Percentiles rank a stretch among this genome's conserved stretches.
Conservation (phyloP, 2,888 invertebrate genomes). For the Drosophila kanekoi region DNA sequence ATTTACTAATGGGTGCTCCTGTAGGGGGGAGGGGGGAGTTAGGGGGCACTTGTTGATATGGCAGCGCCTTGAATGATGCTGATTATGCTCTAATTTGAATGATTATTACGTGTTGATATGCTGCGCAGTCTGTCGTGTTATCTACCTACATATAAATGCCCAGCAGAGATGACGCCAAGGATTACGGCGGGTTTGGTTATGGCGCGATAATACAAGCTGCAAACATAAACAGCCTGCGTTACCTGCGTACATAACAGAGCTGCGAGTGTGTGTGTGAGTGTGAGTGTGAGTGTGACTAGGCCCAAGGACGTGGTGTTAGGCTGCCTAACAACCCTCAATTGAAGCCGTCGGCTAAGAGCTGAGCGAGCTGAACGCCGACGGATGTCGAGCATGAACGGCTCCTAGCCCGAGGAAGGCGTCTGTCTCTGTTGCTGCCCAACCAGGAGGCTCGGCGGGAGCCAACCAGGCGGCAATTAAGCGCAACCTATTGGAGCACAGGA, state of each 20-base stretch:
- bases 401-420: conserved; percentile 25
- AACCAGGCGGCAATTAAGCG: conserved; percentile 69
- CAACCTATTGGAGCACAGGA: conserved; percentile 74
- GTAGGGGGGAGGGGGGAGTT: background rate
- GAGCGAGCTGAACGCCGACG: conserved; percentile 52
- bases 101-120: conserved; percentile 59
- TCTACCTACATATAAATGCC: conserved; percentile 13
- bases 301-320: conserved; percentile 53
- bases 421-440: conserved; percentile 53
- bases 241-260: conserved; percentile 22
- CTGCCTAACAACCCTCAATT: conserved; percentile 39
- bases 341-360: conserved; percentile 39
- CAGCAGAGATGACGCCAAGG: conserved; percentile 5
- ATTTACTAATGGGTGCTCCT: conserved; percentile 61
- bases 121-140: conserved; percentile 13
- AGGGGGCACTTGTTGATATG: conserved; percentile 68
- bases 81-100: conserved; percentile 48
- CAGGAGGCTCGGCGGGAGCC: conserved; percentile 65
- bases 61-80: conserved; percentile 29
- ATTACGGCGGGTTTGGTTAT: conserved; percentile 11
- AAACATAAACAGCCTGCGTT: conserved; percentile 27
- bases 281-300: conserved; percentile 1
- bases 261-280: background rate
- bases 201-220: conserved; percentile 18
- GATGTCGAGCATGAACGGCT: conserved; percentile 12